These are phyloP conservation scores for Aeoliscus strigatus DNA, from an alignment of 2,797 vertebrate genomes.

Conservation along the genomic window DNA sequence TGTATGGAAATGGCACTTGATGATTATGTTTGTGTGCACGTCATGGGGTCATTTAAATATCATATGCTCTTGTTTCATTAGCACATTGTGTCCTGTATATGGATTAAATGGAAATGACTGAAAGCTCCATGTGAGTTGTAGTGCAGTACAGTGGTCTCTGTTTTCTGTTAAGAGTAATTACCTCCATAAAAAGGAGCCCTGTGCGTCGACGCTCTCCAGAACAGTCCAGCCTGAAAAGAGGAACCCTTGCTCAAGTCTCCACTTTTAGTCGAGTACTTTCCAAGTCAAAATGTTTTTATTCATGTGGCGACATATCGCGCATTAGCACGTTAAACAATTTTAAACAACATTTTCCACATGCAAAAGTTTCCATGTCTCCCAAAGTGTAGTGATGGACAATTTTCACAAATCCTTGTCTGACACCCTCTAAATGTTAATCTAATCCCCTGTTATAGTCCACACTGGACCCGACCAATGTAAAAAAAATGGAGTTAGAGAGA, in stretches of 20 bases:
- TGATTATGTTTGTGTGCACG: neutral
- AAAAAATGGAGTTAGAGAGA: constrained; percentile 32
- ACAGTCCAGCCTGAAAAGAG: constrained; percentile 33
- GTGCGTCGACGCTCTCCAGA: constrained; percentile 44
- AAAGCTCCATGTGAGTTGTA: constrained; percentile 62
- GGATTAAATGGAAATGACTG: constrained; percentile 35
- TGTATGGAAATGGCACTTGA: constrained; percentile 7
- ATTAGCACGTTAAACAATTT: constrained; percentile 11
- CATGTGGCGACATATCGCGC: constrained; percentile 1
- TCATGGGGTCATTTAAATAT: constrained; percentile 16
- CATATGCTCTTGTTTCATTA: constrained; percentile 25
- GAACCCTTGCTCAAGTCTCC: constrained; percentile 15
- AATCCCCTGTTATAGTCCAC: constrained; percentile 3
- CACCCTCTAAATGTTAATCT: constrained; percentile 19
- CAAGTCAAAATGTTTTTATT: constrained; percentile 23
- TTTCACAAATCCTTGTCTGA: neutral
- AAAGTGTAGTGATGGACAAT: constrained; percentile 16
- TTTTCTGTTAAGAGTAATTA: constrained; percentile 74
- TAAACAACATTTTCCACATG: constrained; percentile 11
- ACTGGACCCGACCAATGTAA: constrained; percentile 11
- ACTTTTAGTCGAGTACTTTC: constrained; percentile 23
- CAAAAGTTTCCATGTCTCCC: constrained; percentile 3
- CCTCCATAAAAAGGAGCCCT: constrained; percentile 60
- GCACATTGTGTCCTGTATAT: constrained; percentile 7
- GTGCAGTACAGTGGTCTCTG: constrained; percentile 67